Evolutionary conservation across 2,888 invertebrate species (phyloP).

Genomic region (Zelleria hepariella): DNA sequence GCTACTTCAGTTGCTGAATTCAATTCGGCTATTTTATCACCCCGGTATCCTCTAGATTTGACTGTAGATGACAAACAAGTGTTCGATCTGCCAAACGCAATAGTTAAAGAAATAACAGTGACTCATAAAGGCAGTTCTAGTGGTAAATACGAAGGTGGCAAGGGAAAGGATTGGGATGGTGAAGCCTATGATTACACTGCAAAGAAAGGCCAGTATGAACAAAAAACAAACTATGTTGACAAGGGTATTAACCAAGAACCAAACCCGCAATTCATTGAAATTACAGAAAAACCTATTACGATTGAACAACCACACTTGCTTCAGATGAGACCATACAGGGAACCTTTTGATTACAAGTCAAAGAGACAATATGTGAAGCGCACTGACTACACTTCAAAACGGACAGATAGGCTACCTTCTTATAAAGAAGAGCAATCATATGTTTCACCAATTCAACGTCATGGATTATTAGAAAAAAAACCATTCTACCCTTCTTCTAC

Average conservation of each 20-base stretch:
- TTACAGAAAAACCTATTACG: background rate
- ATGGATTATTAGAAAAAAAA: background rate
- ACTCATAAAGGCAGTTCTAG: slow-evolving; percentile 33
- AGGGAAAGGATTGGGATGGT: slow-evolving; percentile 28
- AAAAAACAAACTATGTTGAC: slow-evolving; percentile 12
- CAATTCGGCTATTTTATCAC: slow-evolving; percentile 55
- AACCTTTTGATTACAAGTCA: background rate
- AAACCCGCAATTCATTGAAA: background rate
- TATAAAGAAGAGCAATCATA: background rate
- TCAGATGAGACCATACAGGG: background rate
- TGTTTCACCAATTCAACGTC: background rate
- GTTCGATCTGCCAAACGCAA: slow-evolving; percentile 46
- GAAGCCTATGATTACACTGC: slow-evolving; percentile 11
- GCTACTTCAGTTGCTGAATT: slow-evolving; percentile 49
- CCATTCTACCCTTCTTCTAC: slow-evolving; percentile 5
- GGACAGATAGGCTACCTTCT: slow-evolving; percentile 1
- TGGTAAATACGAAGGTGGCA: slow-evolving; percentile 15
- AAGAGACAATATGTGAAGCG: background rate
- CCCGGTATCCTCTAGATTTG: slow-evolving; percentile 83
- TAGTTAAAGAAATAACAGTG: slow-evolving; percentile 43
- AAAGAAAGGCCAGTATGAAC: slow-evolving; percentile 12
- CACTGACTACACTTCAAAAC: slow-evolving; percentile 28
- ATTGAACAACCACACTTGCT: background rate
- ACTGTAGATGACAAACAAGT: slow-evolving; percentile 61
- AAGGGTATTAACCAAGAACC: background rate